Percentiles rank a stretch among this genome's conserved stretches.
phyloP scores from a whole-genome alignment of 2,797 vertebrate genomes.

The Diglossa cyanea region DNA sequence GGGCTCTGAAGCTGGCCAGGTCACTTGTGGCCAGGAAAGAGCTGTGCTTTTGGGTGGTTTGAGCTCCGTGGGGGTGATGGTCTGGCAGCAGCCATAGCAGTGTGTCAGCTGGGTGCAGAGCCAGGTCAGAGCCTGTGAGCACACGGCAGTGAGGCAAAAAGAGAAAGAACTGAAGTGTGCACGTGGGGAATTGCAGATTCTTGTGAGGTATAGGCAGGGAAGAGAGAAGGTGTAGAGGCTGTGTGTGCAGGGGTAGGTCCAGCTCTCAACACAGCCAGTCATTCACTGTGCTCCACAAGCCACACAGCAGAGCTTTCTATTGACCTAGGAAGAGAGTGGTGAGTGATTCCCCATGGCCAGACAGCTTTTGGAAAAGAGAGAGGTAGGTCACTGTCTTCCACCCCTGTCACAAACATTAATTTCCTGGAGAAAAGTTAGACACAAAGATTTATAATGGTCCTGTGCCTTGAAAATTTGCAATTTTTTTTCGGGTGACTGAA shows the following conservation, averaged over 20 bases:
- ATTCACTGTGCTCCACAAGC: neutral
- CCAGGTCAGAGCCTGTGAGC: neutral
- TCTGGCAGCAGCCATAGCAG: neutral
- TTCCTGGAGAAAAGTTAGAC: neutral
- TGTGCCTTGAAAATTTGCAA: neutral
- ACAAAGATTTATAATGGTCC: neutral
- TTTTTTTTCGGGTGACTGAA: neutral
- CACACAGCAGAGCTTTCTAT: neutral
- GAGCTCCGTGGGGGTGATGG: neutral
- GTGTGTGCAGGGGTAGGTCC: neutral
- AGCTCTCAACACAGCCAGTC: neutral
- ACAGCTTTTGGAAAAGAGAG: neutral
- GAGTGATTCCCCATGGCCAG: neutral
- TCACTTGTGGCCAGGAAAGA: neutral
- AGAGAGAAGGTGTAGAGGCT: neutral
- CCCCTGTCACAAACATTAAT: neutral
- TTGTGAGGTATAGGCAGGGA: neutral
- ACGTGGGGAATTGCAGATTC: neutral
- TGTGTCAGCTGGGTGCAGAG: neutral
- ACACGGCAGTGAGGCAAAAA: neutral
- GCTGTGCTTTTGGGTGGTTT: neutral
- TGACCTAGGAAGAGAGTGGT: neutral
- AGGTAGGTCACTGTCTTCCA: neutral
- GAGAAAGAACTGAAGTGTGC: neutral
- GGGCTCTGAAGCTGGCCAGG: neutral